These are phyloP conservation scores for Phymatocera aterrima DNA, from an alignment of 2,888 invertebrate genomes.

Conservation along the genomic window DNA sequence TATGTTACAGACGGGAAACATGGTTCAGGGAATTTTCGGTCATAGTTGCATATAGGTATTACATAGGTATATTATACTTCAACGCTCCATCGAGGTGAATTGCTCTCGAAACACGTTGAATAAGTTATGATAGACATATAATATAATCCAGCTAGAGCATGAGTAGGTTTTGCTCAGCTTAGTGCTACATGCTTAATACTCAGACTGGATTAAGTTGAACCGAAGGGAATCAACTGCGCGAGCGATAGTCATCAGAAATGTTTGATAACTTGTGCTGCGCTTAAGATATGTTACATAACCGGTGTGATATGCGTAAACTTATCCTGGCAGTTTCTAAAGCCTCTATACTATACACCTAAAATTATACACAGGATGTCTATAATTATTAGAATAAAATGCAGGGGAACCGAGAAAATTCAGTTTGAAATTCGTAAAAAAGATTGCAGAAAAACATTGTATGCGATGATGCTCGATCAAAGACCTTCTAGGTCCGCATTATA, in stretches of 20 bases:
- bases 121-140: conserved; percentile 46
- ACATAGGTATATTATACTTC: not conserved
- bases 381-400: too few species aligned
- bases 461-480: too few species aligned
- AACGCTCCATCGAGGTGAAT: conserved; percentile 53
- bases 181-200: not conserved
- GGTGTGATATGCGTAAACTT: not conserved
- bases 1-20: too few species aligned
- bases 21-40: too few species aligned
- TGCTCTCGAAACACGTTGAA: conserved; percentile 59
- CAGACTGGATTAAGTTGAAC: not conserved
- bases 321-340: not conserved
- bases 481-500: too few species aligned
- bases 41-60: not conserved
- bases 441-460: too few species aligned
- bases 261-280: not conserved
- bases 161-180: not conserved
- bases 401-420: too few species aligned
- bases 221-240: conserved; percentile 9
- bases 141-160: not conserved
- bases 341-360: not conserved
- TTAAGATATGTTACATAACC: not conserved
- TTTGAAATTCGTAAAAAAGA: too few species aligned
- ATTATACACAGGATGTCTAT: too few species aligned
- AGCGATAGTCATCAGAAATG: conserved; percentile 13